Evolutionary conservation across 1,140 invertebrate genomes (phyloP).

Genomic region (Nasonia giraulti): DNA sequence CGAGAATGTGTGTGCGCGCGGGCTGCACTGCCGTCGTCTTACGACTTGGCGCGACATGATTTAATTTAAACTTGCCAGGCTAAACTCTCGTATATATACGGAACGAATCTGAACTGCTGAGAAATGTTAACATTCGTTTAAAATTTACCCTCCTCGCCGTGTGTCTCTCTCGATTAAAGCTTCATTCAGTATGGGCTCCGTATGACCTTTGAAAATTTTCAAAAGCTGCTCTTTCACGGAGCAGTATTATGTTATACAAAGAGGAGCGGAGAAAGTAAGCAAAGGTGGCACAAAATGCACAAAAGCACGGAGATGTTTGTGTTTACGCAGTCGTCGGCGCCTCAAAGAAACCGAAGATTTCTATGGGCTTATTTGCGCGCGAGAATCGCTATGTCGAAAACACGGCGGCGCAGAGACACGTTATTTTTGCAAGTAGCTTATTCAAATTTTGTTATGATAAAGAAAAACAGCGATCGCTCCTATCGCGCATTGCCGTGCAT

Average conservation of each 20-base stretch:
- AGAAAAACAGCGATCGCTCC: background rate
- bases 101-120: slow-evolving; percentile 11
- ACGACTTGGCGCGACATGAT: slow-evolving; percentile 53
- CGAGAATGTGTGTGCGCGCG: slow-evolving; percentile 4
- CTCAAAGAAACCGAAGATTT: background rate
- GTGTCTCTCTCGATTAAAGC: background rate
- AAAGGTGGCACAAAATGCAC: background rate
- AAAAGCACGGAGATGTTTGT: background rate
- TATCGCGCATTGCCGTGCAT: no score
- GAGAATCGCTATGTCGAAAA: background rate
- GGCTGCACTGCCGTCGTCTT: background rate
- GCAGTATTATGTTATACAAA: no score
- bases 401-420: background rate
- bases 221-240: no score
- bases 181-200: background rate
- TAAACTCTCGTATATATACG: slow-evolving; percentile 20
- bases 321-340: background rate
- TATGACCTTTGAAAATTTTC: background rate
- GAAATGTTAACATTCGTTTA: background rate
- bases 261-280: no score
- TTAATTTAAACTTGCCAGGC: slow-evolving; percentile 63
- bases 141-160: background rate
- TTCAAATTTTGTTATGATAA: slow-evolving; percentile 20
- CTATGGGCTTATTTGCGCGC: background rate
- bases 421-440: background rate